Conservation (phyloP, 2,797 vertebrate genomes). For the Myotis vivesi region DNA sequence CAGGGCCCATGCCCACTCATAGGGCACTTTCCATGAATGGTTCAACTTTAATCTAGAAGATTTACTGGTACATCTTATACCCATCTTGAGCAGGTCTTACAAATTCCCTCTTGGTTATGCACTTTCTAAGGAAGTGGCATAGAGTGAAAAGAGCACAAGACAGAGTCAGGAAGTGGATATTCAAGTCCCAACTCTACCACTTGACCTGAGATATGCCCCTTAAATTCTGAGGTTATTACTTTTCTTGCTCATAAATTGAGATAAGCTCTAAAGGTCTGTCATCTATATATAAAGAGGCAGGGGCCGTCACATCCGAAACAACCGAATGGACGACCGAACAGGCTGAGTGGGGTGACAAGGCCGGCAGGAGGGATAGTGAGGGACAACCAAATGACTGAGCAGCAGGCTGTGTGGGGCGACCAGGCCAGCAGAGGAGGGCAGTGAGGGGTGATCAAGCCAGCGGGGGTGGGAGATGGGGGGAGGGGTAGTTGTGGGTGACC, state of each 20-base stretch:
- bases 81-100: neutral
- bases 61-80: neutral
- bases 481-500: too few relatives aligned
- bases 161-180: neutral
- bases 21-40: neutral
- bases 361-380: too few relatives aligned
- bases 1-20: neutral
- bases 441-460: too few relatives aligned
- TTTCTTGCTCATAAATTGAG: neutral
- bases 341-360: too few relatives aligned
- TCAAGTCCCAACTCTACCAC: neutral
- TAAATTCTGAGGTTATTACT: neutral
- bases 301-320: too few relatives aligned
- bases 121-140: neutral
- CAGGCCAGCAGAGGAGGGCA: too few relatives aligned
- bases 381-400: too few relatives aligned
- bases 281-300: too few relatives aligned
- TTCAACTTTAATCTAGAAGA: conserved; percentile 34
- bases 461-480: too few relatives aligned
- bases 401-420: too few relatives aligned
- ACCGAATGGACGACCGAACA: too few relatives aligned
- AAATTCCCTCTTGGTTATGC: neutral
- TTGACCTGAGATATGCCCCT: neutral
- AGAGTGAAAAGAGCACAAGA: neutral
- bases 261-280: neutral